Conservation (phyloP, 2,888 invertebrate species). For the Elgonia sp. region DNA sequence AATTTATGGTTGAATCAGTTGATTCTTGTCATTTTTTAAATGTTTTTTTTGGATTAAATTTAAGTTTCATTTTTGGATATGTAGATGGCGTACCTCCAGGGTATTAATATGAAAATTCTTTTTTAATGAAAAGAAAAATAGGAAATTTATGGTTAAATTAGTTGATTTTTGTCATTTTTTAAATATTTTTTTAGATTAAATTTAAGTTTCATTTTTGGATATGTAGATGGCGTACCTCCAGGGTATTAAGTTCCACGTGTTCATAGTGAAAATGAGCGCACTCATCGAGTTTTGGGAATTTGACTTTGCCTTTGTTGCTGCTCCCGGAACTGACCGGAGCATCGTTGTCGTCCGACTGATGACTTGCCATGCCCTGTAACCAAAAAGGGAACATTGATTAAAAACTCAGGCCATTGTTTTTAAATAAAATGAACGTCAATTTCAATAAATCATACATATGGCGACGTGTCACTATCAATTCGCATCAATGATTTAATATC, state of each 20-base stretch:
- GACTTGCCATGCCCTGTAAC: constrained; percentile 84
- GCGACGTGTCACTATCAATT: constrained; percentile 27
- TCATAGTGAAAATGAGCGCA: constrained; percentile 99
- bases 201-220: too few relatives aligned
- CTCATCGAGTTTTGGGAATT: constrained; percentile 96
- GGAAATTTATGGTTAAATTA: too few relatives aligned
- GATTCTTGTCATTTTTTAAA: too few relatives aligned
- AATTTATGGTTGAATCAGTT: too few relatives aligned
- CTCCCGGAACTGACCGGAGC: constrained; percentile 84
- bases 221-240: constrained; percentile 87
- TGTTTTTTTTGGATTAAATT: too few relatives aligned
- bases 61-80: not conserved
- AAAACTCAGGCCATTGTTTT: constrained; percentile 9
- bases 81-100: constrained; percentile 87
- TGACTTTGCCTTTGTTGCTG: constrained; percentile 85
- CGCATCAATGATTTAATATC: constrained; percentile 58
- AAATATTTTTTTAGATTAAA: too few relatives aligned
- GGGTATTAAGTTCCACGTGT: constrained; percentile 94
- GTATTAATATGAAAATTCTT: too few relatives aligned
- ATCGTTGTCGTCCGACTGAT: constrained; percentile 83
- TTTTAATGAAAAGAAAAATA: too few relatives aligned
- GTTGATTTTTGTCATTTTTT: too few relatives aligned
- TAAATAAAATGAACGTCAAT: constrained; percentile 23
- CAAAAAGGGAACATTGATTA: constrained; percentile 39
- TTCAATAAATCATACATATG: constrained; percentile 42